These are phyloP conservation scores for Archegozetes longisetosus DNA, from an alignment of 1,140 invertebrate species.

Conservation along the genomic window DNA sequence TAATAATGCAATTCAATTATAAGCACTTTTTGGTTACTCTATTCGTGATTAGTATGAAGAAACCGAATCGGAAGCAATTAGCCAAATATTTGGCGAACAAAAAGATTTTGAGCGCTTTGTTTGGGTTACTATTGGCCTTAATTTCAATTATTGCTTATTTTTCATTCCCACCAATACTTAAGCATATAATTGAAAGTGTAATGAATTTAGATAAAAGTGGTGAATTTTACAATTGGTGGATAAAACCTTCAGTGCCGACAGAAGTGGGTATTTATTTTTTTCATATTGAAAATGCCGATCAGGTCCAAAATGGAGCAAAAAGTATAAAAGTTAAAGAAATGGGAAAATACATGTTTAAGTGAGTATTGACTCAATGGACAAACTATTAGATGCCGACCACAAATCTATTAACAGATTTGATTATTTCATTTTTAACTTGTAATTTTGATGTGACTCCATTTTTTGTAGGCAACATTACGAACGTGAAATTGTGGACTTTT, in stretches of 20 bases:
- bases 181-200: neutral
- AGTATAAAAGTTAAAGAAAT: constrained; percentile 2
- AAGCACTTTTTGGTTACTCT: no score
- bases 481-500: constrained; percentile 7
- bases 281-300: constrained; percentile 6
- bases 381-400: no score
- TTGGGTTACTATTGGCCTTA: neutral
- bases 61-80: neutral
- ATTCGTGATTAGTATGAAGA: no score
- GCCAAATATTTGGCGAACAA: neutral
- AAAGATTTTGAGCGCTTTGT: neutral
- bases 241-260: constrained; percentile 3
- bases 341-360: constrained; percentile 11
- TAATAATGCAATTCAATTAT: no score
- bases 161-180: neutral
- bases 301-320: neutral
- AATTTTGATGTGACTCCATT: neutral
- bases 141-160: neutral
- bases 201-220: neutral
- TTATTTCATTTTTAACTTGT: neutral
- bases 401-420: no score
- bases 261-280: constrained; percentile 13
- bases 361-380: no score
- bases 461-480: constrained; percentile 5
- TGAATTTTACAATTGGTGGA: constrained; percentile 10